Evolutionary conservation across 2,797 vertebrate species (phyloP).

Genomic region (Knipowitschia caucasica): DNA sequence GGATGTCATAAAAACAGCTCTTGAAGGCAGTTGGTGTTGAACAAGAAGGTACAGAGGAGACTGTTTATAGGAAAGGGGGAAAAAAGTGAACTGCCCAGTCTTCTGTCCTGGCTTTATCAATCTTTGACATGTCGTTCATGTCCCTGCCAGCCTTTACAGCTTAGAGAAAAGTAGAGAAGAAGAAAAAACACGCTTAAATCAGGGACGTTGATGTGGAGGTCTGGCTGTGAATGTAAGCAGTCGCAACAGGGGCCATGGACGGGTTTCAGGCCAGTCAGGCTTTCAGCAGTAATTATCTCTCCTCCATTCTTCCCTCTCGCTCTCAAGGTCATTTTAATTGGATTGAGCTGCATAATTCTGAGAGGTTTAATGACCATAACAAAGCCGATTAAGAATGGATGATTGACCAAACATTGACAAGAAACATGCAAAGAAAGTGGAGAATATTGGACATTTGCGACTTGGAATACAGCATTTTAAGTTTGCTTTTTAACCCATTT

Average conservation of each 20-base stretch:
- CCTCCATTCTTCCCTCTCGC: conserved; percentile 46
- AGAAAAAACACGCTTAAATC: conserved; percentile 14
- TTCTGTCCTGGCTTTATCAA: background rate
- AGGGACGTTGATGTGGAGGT: conserved; percentile 30
- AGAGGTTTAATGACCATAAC: conserved; percentile 72
- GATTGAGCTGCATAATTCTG: conserved; percentile 66
- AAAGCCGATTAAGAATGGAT: conserved; percentile 75
- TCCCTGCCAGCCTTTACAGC: conserved; percentile 1
- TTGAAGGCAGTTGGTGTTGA: background rate
- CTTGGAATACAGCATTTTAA: no score
- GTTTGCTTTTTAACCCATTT: no score
- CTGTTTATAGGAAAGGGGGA: background rate
- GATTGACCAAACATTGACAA: conserved; percentile 53
- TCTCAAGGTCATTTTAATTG: conserved; percentile 78
- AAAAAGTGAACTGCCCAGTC: background rate
- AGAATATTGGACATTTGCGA: no score
- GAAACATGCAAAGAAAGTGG: conserved; percentile 4
- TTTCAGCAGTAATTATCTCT: conserved; percentile 64
- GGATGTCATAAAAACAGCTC: background rate
- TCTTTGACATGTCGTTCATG: conserved; percentile 4
- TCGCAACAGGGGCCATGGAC: conserved; percentile 41
- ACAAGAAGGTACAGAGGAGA: background rate
- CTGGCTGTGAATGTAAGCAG: conserved; percentile 42
- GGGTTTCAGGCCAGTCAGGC: conserved; percentile 43
- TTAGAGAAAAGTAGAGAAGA: conserved; percentile 27